Evolutionary conservation across 2,113 vertebrate genomes (phyloP).

Genomic region (Sakesphorus luctuosus): DNA sequence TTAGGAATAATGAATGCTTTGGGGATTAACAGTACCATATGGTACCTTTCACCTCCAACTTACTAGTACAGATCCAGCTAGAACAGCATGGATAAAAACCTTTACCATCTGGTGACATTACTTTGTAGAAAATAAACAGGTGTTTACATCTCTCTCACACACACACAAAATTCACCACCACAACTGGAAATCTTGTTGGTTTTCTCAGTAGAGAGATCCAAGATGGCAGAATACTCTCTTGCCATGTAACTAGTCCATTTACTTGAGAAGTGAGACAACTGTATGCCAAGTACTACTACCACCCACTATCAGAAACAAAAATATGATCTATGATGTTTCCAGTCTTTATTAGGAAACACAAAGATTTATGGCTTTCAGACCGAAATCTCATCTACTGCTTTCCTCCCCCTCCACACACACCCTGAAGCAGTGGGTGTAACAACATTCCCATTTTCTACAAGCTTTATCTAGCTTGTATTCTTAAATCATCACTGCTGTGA

Average conservation of each 20-base stretch:
- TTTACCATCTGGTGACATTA: conserved; percentile 50
- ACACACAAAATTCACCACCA: background rate
- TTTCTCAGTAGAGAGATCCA: background rate
- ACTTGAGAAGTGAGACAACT: background rate
- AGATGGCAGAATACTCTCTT: background rate
- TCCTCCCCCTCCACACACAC: accelerated
- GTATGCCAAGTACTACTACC: background rate
- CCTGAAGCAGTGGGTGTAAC: background rate
- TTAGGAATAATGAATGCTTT: conserved; percentile 23
- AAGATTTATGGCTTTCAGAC: background rate
- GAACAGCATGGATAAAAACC: conserved; percentile 28
- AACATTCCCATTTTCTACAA: background rate
- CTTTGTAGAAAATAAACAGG: conserved; percentile 21
- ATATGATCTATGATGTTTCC: background rate
- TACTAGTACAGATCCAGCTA: conserved; percentile 59
- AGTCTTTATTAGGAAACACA: background rate
- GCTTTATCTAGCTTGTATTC: background rate
- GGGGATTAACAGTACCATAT: conserved; percentile 57
- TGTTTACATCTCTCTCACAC: background rate
- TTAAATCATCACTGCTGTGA: background rate
- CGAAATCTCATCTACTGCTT: background rate
- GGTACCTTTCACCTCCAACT: conserved; percentile 59
- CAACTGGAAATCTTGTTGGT: background rate
- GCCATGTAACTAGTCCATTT: background rate
- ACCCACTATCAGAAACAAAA: background rate